Evolutionary conservation across 2,888 invertebrate genomes (phyloP).

Genomic region (Anthophora plumipes): DNA sequence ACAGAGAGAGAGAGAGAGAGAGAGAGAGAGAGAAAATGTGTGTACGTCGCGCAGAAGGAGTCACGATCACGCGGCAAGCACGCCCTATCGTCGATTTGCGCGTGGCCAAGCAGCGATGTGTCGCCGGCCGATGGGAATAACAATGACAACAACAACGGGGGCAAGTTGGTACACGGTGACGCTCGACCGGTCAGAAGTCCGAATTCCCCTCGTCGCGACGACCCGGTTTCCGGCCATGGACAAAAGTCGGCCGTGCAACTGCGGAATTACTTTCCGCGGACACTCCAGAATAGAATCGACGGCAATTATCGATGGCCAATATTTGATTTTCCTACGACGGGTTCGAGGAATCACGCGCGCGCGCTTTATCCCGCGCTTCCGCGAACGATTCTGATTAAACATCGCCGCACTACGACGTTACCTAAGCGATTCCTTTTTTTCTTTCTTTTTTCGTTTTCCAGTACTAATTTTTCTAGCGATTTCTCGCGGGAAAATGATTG

Average conservation of each 20-base stretch:
- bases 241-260: constrained; percentile 10
- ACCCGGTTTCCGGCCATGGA: constrained; percentile 40
- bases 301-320: constrained; percentile 43
- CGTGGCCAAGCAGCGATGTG: neutral
- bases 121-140: constrained; percentile 47
- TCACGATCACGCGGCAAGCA: constrained; percentile 62
- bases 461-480: no score
- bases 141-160: constrained; percentile 45
- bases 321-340: constrained; percentile 44
- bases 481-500: no score
- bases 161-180: constrained; percentile 28
- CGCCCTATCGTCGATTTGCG: constrained; percentile 42
- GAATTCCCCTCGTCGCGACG: neutral
- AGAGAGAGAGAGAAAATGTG: no score
- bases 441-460: neutral
- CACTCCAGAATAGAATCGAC: constrained; percentile 13
- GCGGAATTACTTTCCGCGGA: constrained; percentile 43
- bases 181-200: constrained; percentile 53
- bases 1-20: no score
- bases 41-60: constrained; percentile 31
- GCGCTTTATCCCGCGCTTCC: constrained; percentile 25
- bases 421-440: neutral
- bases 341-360: constrained; percentile 23
- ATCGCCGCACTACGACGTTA: neutral
- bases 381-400: constrained; percentile 30